These are phyloP conservation scores for Conchocele bisecta DNA, from an alignment of 2,888 invertebrate genomes.

Conservation along the genomic window DNA sequence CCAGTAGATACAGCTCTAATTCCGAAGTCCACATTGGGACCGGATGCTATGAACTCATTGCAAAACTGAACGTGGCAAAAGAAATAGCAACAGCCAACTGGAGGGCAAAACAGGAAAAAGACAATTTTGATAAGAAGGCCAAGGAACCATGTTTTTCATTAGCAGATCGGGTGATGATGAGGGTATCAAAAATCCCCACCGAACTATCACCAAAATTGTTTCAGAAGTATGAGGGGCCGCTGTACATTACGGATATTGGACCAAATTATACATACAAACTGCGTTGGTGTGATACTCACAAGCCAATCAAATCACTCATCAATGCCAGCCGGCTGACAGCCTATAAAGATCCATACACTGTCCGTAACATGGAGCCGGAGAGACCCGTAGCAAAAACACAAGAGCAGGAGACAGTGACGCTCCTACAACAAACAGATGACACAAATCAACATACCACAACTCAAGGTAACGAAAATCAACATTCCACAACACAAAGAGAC, in stretches of 20 bases:
- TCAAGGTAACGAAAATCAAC: too few species aligned
- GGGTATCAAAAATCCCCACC: constrained; percentile 1
- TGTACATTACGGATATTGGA: neutral
- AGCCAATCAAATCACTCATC: constrained; percentile 20
- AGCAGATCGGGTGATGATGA: constrained; percentile 16
- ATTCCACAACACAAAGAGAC: too few species aligned
- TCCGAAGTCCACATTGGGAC: neutral
- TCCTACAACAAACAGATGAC: too few species aligned
- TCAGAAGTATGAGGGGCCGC: constrained; percentile 21
- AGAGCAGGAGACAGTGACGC: neutral
- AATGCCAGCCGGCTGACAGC: constrained; percentile 36
- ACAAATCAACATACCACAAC: too few species aligned
- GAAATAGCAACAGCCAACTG: constrained; percentile 29
- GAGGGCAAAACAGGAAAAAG: constrained; percentile 8
- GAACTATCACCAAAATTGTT: constrained; percentile 25
- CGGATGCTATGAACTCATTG: constrained; percentile 13
- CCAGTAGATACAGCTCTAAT: constrained; percentile 20
- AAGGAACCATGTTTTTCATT: constrained; percentile 12
- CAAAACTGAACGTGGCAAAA: constrained; percentile 11
- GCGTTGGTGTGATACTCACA: neutral
- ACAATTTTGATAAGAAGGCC: constrained; percentile 33
- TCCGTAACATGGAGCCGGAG: too few species aligned
- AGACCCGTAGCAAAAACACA: too few species aligned
- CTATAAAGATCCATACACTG: too few species aligned
- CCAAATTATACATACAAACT: constrained; percentile 34